A percentile compares a stretch with the other conserved stretches of the same genome.
These are phyloP conservation scores for Dallia pectoralis DNA, from an alignment of 2,797 vertebrate genomes.

Conservation along the genomic window DNA sequence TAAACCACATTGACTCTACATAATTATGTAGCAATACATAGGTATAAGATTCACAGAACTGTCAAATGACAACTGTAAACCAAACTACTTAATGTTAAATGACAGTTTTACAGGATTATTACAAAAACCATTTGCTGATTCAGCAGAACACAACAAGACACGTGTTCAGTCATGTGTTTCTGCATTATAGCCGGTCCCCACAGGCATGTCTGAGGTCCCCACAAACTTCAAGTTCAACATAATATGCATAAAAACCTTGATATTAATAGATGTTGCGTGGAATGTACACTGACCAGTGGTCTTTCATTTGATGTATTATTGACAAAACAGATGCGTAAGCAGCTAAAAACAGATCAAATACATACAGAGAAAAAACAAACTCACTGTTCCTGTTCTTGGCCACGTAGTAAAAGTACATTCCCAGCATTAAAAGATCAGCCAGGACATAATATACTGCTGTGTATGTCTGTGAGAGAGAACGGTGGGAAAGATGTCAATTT, in stretches of 20 bases:
- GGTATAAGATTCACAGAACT: neutral
- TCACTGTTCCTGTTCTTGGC: constrained; percentile 62
- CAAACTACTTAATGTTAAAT: neutral
- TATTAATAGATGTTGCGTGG: neutral
- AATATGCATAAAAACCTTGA: neutral
- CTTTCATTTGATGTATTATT: neutral
- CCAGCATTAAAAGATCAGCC: constrained; percentile 86
- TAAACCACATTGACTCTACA: no score
- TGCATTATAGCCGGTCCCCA: neutral
- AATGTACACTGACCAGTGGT: neutral
- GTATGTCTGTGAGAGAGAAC: constrained; percentile 77
- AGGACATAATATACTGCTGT: constrained; percentile 91
- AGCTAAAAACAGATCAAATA: neutral
- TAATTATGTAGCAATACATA: neutral
- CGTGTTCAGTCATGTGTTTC: neutral
- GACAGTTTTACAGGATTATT: neutral
- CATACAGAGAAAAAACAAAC: constrained; percentile 33
- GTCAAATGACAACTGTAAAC: neutral
- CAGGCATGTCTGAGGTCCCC: neutral
- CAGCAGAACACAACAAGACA: neutral
- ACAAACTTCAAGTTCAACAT: neutral
- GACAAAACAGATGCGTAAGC: neutral
- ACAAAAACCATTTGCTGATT: neutral
- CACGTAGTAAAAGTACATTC: constrained; percentile 83
- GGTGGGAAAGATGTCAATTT: constrained; percentile 16